phyloP scores from a whole-genome alignment of 2,888 invertebrate species.

The Xanthia togata region DNA sequence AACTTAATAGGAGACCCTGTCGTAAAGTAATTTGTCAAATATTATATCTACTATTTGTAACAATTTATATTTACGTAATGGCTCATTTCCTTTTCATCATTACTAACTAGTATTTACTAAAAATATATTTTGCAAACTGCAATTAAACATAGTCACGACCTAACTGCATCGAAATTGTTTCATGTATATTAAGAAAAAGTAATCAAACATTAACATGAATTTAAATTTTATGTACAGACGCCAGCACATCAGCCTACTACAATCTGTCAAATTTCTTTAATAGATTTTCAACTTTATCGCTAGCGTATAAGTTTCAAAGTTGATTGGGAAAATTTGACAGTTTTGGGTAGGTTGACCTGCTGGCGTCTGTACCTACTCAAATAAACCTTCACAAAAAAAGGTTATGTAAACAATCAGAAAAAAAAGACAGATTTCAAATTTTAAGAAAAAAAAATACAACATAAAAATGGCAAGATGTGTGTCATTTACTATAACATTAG shows the following conservation, averaged over 20 bases:
- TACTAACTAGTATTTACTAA: conserved; percentile 50
- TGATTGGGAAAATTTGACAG: no score
- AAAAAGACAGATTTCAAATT: conserved; percentile 7
- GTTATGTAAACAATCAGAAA: conserved; percentile 8
- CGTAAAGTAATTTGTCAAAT: conserved; percentile 49
- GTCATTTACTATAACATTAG: conserved; percentile 44
- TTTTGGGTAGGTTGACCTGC: no score
- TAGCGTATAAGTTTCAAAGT: no score
- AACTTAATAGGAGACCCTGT: conserved; percentile 60
- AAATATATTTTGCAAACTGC: conserved; percentile 43
- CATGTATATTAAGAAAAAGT: conserved; percentile 34
- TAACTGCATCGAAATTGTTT: conserved; percentile 59
- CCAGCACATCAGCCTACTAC: no score
- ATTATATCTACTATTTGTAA: conserved; percentile 55
- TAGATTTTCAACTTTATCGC: no score
- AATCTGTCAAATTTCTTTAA: no score
- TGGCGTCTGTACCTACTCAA: no score
- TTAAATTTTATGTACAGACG: neutral
- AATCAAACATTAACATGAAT: conserved; percentile 3
- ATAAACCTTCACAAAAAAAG: conserved; percentile 35
- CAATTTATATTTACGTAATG: conserved; percentile 61
- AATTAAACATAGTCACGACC: conserved; percentile 45
- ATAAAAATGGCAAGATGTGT: conserved; percentile 44
- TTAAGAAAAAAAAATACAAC: conserved; percentile 28
- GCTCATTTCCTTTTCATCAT: conserved; percentile 52